Evolutionary conservation across 30 jellyfish, hydroid and myxozoan species (phyloP), one percentile per base, ranked within the genome.

Genomic region (Pseudorhiza aurosa): DNA sequence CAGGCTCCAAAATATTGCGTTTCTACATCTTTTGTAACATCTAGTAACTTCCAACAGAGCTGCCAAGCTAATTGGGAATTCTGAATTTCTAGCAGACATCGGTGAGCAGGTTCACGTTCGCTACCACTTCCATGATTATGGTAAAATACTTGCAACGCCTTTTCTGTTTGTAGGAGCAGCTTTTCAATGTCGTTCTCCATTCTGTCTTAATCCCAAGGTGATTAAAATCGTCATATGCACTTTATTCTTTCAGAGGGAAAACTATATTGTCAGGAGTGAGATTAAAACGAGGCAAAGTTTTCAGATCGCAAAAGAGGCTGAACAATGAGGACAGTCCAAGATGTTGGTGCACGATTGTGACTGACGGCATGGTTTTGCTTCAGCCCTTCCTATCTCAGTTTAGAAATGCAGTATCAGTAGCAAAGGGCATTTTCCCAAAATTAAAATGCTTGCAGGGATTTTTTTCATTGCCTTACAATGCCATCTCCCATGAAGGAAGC

Each of bases 1-100:
- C 78, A 21, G 4, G 97, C 91, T 43, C 97, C 97, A 81, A 82
- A 90, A 64, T 90, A 90, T 53, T 82, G 96, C 12, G 62, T 65
- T 62, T 90, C 97, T 2, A 77, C 85, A n/a, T 89, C 44, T 29
- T 83, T 84, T 37, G 71, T n/a, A 3, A 39, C 29, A 33, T 68
- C 87, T 55, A 90, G 46, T 25, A 90, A 63, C 65, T 80, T 57
- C 96, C 96, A 90, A 33, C 92, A 76, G 22, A 90, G 35, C 47
- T 83, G 93, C 97, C 97, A 90, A 19, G 85, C 96, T 27, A 64
- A 56, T 29, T 85, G 47, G 9, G 90, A 64, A 22, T 76, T 76
- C 69, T 90, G 97, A 46, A 90, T 21, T 22, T 90, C 84, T 22
- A 90, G 31, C 77, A 90, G 83, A 85, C 96, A 90, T 35, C 68